These are phyloP conservation scores for Clarias fuscus DNA, from an alignment of 2,797 vertebrate species.

Conservation along the genomic window DNA sequence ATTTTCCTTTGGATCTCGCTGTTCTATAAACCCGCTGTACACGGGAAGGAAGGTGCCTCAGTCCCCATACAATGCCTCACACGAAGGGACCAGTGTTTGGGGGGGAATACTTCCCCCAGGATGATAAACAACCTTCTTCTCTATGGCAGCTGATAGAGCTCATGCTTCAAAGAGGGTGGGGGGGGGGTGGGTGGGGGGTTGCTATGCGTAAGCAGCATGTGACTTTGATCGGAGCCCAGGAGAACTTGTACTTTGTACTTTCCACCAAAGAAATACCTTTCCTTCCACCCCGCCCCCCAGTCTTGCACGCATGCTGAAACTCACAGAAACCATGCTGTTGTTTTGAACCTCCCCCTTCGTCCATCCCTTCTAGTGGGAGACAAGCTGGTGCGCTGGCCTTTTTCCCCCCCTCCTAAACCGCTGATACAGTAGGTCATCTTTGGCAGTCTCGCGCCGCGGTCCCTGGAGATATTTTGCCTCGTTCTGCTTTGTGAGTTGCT, in stretches of 20 bases:
- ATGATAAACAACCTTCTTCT: conserved; percentile 49
- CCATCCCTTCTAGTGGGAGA: conserved; percentile 19
- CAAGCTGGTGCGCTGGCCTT: conserved; percentile 9
- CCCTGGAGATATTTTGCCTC: conserved; percentile 21
- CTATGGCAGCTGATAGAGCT: conserved; percentile 33
- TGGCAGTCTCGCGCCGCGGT: conserved; percentile 11
- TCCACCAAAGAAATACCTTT: conserved; percentile 17
- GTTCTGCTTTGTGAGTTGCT: conserved; percentile 15
- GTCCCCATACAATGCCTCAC: conserved; percentile 47
- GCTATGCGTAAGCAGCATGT: conserved; percentile 10
- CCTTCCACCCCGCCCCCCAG: not conserved
- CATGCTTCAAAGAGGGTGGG: conserved; percentile 23
- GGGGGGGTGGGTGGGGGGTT: not conserved
- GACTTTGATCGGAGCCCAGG: conserved; percentile 25
- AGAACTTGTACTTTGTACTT: conserved; percentile 36
- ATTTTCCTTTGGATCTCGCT: conserved; percentile 9
- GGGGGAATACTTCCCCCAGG: conserved; percentile 51
- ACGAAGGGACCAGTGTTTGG: conserved; percentile 39
- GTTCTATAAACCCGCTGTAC: conserved; percentile 31
- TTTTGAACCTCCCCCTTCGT: conserved; percentile 26
- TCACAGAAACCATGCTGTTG: conserved; percentile 18
- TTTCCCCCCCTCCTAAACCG: not conserved
- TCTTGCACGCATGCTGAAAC: conserved; percentile 10
- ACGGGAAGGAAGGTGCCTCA: conserved; percentile 46
- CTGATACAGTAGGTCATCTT: conserved; percentile 47